A percentile compares a stretch with the other conserved stretches of the same genome.
Evolutionary conservation across 64 coral and sea anemone genomes (phyloP).

Genomic region (Porites australiensis): DNA sequence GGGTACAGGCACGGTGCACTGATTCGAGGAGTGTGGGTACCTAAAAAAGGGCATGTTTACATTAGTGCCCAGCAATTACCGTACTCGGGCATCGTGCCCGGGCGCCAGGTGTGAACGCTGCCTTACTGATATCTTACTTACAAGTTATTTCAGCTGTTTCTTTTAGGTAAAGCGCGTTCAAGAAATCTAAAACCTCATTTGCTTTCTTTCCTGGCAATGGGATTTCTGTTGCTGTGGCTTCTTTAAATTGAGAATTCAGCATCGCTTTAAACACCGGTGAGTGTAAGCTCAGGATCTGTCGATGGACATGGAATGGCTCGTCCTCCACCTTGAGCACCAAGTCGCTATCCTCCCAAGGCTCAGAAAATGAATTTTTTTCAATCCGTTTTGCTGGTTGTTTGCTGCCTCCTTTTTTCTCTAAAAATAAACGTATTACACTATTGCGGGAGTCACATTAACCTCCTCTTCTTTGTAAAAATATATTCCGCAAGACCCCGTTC

Average conservation of each 20-base stretch:
- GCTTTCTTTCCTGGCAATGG: conserved; percentile 55
- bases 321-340: conserved; percentile 41
- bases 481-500: too few species aligned
- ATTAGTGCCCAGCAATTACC: too few species aligned
- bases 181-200: conserved; percentile 23
- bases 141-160: not conserved
- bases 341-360: conserved; percentile 54
- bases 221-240: conserved; percentile 34
- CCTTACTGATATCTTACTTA: not conserved
- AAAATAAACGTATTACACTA: too few species aligned
- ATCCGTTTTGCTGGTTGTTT: too few species aligned
- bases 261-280: conserved; percentile 68
- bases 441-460: too few species aligned
- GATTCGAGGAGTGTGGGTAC: too few species aligned
- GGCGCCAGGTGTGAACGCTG: too few species aligned
- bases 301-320: conserved; percentile 58
- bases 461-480: too few species aligned
- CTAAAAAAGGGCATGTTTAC: too few species aligned
- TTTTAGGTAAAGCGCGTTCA: conserved; percentile 41
- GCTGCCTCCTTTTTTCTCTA: too few species aligned
- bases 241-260: conserved; percentile 35
- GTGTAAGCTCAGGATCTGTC: conserved; percentile 36
- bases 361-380: conserved; percentile 12
- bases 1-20: too few species aligned
- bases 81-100: too few species aligned